These are phyloP conservation scores for Resseliella maxima DNA, from an alignment of 2,888 invertebrate species.

Conservation along the genomic window DNA sequence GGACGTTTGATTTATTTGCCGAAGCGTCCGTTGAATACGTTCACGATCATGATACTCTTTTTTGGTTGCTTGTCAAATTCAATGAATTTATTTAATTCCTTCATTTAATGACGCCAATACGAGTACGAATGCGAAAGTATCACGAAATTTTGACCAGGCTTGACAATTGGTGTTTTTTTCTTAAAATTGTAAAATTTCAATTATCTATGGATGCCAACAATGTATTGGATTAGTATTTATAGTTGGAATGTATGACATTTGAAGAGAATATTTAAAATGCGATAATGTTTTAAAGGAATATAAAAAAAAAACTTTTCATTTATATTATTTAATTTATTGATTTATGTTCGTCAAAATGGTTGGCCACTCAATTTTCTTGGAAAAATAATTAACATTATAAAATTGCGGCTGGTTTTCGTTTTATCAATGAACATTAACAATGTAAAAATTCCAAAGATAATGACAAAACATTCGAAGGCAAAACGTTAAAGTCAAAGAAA, in stretches of 20 bases:
- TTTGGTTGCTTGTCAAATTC: not conserved
- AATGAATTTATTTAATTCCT: slow-evolving; percentile 26
- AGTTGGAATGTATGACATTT: no score
- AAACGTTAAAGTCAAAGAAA: not conserved
- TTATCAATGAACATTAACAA: not conserved
- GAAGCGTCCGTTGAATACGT: not conserved
- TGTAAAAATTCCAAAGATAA: not conserved
- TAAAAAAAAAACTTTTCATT: no score
- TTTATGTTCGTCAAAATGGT: no score
- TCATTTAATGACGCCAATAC: not conserved
- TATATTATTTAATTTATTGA: no score
- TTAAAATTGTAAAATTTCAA: not conserved
- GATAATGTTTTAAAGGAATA: no score
- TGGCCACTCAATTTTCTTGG: no score
- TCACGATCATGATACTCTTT: not conserved
- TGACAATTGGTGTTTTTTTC: not conserved
- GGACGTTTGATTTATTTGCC: slow-evolving; percentile 35
- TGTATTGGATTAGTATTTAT: no score
- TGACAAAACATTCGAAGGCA: not conserved
- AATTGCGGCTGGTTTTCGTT: not conserved
- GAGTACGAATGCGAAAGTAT: not conserved
- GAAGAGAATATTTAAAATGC: no score
- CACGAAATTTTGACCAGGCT: no score
- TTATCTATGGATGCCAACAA: not conserved
- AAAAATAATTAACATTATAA: not conserved